Conservation (phyloP, 2,797 vertebrate genomes). For the Gastrophryne carolinensis region DNA sequence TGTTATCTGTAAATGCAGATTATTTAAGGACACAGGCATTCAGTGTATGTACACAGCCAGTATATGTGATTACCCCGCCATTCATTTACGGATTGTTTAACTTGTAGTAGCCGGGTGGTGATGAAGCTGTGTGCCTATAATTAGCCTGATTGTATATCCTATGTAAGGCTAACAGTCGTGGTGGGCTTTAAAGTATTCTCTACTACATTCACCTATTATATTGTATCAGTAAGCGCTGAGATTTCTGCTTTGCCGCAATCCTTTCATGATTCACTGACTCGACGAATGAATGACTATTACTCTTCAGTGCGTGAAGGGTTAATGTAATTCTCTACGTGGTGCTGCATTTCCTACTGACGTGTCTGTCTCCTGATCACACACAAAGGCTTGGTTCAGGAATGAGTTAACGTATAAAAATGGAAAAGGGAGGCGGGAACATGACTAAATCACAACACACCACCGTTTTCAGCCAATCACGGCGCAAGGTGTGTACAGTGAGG, state of each 20-base stretch:
- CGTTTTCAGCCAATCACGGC: slow-evolving; percentile 63
- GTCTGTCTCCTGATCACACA: slow-evolving; percentile 27
- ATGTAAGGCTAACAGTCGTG: neutral
- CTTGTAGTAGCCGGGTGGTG: neutral
- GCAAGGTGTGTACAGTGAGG: slow-evolving; percentile 8
- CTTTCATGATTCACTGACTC: neutral
- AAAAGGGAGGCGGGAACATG: slow-evolving; percentile 35
- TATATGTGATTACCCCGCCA: neutral
- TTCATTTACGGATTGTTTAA: neutral
- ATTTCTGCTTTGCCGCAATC: no score
- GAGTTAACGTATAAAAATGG: slow-evolving; percentile 43
- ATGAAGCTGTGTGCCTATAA: neutral
- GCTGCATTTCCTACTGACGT: slow-evolving; percentile 16
- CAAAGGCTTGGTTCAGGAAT: slow-evolving; percentile 15
- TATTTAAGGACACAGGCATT: neutral
- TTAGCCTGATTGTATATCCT: neutral
- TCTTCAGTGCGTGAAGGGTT: neutral
- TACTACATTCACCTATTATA: neutral
- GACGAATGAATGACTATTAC: neutral
- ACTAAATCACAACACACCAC: slow-evolving; percentile 70
- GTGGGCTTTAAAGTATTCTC: neutral
- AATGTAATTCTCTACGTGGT: neutral
- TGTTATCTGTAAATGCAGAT: slow-evolving; percentile 22
- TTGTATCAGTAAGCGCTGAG: neutral
- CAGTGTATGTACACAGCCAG: neutral